A percentile compares a stretch with the other conserved stretches of the same genome.
These are phyloP conservation scores for Corythornis leucogaster DNA, from an alignment of 2,797 vertebrate genomes.

Conservation along the genomic window DNA sequence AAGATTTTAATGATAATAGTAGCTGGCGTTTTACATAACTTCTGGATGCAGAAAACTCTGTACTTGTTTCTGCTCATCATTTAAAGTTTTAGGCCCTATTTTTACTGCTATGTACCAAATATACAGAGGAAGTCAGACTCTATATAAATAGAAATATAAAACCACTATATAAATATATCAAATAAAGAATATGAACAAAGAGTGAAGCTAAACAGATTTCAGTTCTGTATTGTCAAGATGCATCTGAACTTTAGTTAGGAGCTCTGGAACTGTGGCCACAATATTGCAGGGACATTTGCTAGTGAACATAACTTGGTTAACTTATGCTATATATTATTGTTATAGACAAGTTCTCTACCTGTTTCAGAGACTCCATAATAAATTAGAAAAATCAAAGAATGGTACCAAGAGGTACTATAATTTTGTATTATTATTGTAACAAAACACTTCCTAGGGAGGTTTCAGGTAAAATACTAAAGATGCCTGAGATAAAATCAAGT, in stretches of 20 bases:
- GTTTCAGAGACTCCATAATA: neutral
- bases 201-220: neutral
- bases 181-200: neutral
- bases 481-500: neutral
- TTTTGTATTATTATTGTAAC: too few relatives aligned
- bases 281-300: neutral
- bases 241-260: neutral
- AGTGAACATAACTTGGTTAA: neutral
- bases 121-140: neutral
- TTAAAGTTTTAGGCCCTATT: neutral
- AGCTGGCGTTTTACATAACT: neutral
- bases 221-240: neutral
- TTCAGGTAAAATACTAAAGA: neutral
- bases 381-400: neutral
- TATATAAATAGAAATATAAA: neutral
- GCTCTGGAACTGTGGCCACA: neutral
- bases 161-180: fast-evolving
- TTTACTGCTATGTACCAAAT: neutral
- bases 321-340: neutral
- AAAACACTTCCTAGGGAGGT: neutral
- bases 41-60: neutral
- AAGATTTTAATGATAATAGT: neutral
- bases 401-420: neutral
- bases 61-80: neutral
- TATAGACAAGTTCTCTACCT: neutral